These are phyloP conservation scores for Maconellicoccus hirsutus DNA, from an alignment of 1,140 invertebrate species.

Conservation along the genomic window DNA sequence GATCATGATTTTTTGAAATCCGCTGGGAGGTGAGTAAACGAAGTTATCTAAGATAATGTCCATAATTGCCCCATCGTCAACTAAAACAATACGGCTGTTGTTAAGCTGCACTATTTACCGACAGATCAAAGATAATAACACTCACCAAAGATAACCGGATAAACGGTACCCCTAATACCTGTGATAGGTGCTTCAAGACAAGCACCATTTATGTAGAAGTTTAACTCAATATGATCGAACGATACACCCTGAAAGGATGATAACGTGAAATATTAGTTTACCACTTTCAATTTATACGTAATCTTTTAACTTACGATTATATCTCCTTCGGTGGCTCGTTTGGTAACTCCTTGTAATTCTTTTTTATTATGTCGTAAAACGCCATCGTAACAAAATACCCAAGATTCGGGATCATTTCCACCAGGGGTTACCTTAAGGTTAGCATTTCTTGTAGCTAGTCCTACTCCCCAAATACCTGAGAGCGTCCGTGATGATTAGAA, in stretches of 20 bases:
- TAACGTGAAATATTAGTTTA: constrained; percentile 24
- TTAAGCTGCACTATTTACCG: constrained; percentile 1
- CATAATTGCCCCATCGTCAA: constrained; percentile 93
- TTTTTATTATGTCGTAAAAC: constrained; percentile 71
- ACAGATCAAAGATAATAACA: constrained; percentile 5
- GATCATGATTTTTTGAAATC: constrained; percentile 92
- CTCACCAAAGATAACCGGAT: constrained; percentile 87
- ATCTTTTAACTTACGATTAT: constrained; percentile 55
- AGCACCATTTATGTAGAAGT: constrained; percentile 90
- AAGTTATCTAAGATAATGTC: constrained; percentile 89
- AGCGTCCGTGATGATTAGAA: too few relatives aligned
- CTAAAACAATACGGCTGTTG: too few relatives aligned
- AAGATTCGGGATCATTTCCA: constrained; percentile 78
- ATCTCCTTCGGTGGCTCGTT: constrained; percentile 78
- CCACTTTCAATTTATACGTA: constrained; percentile 26
- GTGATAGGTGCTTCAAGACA: constrained; percentile 70
- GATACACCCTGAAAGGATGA: constrained; percentile 58
- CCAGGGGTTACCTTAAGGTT: constrained; percentile 75
- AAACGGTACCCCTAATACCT: constrained; percentile 82
- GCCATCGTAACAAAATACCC: constrained; percentile 85
- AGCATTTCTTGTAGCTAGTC: constrained; percentile 74
- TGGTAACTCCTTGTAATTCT: constrained; percentile 56
- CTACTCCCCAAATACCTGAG: constrained; percentile 76
- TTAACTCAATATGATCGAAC: constrained; percentile 93
- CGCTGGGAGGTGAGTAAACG: constrained; percentile 65